Evolutionary conservation across 2,797 vertebrate genomes (phyloP).

Genomic region (Chanos chanos): DNA sequence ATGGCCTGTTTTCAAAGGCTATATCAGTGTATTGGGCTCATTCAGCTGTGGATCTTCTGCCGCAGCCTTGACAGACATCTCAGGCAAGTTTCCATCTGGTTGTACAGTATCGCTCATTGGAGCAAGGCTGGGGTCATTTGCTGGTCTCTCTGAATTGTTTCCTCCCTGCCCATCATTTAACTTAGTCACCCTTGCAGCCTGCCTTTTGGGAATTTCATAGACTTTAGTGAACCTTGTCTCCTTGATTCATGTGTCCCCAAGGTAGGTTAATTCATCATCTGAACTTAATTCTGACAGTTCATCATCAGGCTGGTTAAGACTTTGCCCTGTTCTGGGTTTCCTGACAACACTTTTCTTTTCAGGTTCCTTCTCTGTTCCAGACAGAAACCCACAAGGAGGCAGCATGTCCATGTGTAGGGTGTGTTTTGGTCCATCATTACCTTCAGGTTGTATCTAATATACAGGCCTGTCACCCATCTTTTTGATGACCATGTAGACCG

Average conservation of each 20-base stretch:
- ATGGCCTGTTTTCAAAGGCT: too few species aligned
- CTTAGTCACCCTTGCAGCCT: too few species aligned
- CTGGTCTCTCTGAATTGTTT: too few species aligned
- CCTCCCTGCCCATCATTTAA: too few species aligned
- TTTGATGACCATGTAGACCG: neutral
- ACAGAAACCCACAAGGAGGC: conserved; percentile 7
- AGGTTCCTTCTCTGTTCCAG: neutral
- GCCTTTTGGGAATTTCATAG: neutral
- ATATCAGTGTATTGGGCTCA: too few species aligned
- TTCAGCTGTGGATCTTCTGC: too few species aligned
- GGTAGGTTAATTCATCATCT: neutral
- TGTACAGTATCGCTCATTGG: too few species aligned
- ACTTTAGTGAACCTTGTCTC: neutral
- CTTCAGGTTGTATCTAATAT: neutral
- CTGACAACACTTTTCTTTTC: neutral
- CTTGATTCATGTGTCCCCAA: neutral
- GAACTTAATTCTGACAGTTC: conserved; percentile 11
- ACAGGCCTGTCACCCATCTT: neutral
- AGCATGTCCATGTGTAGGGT: conserved; percentile 14
- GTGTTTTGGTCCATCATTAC: neutral
- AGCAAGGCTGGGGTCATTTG: neutral
- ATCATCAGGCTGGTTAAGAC: neutral
- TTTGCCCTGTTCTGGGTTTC: neutral
- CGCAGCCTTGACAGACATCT: too few species aligned
- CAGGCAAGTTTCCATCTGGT: too few species aligned